Percentiles rank a stretch among this genome's conserved stretches.
Conservation (phyloP, 2,888 invertebrate genomes). For the Xestobium rufovillosum region DNA sequence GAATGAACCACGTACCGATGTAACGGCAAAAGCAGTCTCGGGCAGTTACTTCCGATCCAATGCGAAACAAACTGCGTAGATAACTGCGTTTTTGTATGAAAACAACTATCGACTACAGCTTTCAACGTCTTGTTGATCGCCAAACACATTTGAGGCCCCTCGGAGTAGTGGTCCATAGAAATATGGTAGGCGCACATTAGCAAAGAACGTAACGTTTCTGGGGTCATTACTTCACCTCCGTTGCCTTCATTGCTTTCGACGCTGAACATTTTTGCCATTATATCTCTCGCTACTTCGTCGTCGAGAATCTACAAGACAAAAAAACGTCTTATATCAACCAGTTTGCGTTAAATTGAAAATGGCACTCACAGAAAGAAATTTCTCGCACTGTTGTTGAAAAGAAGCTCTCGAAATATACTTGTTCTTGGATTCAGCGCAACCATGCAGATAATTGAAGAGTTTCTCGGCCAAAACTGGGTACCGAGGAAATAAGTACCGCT, state of each 20-base stretch:
- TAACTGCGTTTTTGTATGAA: constrained; percentile 67
- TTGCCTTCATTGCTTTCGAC: constrained; percentile 36
- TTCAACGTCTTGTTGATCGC: constrained; percentile 63
- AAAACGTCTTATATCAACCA: not conserved
- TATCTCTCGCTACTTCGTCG: constrained; percentile 54
- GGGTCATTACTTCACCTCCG: constrained; percentile 50
- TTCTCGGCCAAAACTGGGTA: constrained; percentile 64
- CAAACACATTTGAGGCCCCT: constrained; percentile 48
- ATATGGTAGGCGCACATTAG: constrained; percentile 69
- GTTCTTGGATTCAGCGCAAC: constrained; percentile 53
- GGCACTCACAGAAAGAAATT: constrained; percentile 46
- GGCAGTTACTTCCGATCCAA: constrained; percentile 75
- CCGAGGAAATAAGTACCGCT: constrained; percentile 73
- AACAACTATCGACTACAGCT: constrained; percentile 70
- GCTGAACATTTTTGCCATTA: constrained; percentile 57
- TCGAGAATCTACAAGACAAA: constrained; percentile 41
- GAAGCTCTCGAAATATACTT: constrained; percentile 53
- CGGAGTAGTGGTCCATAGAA: constrained; percentile 72
- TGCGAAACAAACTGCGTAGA: constrained; percentile 70
- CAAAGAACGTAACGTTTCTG: constrained; percentile 57
- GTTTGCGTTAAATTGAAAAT: not conserved
- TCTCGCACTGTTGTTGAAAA: constrained; percentile 70
- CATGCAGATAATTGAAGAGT: constrained; percentile 58
- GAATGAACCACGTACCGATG: constrained; percentile 55
- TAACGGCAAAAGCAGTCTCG: constrained; percentile 65